A percentile compares a stretch with the other conserved stretches of the same genome.
Evolutionary conservation across 1,140 invertebrate genomes (phyloP).

Genomic region (Hydropsyche tenuis): DNA sequence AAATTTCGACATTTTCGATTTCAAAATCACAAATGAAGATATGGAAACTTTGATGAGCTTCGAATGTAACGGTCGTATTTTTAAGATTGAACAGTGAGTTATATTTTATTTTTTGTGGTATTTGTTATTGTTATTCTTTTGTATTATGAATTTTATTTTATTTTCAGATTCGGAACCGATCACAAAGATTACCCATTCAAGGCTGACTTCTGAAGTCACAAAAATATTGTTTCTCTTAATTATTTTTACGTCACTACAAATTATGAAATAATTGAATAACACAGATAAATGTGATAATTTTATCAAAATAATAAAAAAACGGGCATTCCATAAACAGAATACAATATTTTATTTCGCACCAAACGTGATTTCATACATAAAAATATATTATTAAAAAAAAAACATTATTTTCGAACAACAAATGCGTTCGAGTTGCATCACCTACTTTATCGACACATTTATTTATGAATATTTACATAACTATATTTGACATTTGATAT

Average conservation of each 20-base stretch:
- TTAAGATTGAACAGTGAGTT: conserved; percentile 59
- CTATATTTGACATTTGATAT: not conserved
- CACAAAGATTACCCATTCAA: conserved; percentile 28
- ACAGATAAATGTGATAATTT: too few species aligned
- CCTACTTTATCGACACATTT: not conserved
- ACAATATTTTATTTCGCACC: too few species aligned
- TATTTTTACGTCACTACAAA: not conserved
- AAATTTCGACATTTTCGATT: conserved; percentile 78
- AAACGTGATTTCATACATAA: too few species aligned
- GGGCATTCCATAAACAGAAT: too few species aligned
- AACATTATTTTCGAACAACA: too few species aligned
- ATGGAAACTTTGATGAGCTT: conserved; percentile 60
- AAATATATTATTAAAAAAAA: too few species aligned
- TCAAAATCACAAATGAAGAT: conserved; percentile 68
- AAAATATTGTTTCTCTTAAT: not conserved
- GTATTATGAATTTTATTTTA: too few species aligned
- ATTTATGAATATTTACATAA: conserved; percentile 3
- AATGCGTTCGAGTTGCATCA: too few species aligned
- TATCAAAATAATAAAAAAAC: too few species aligned
- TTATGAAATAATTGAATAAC: conserved; percentile 16
- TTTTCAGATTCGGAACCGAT: conserved; percentile 28
- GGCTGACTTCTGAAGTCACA: conserved; percentile 23
- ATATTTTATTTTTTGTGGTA: not conserved
- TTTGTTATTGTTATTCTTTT: not conserved
- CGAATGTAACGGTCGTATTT: conserved; percentile 60